A percentile compares a stretch with the other conserved stretches of the same genome.
phyloP scores from a whole-genome alignment of 2,888 invertebrate genomes.

The Phlogophora meticulosa region DNA sequence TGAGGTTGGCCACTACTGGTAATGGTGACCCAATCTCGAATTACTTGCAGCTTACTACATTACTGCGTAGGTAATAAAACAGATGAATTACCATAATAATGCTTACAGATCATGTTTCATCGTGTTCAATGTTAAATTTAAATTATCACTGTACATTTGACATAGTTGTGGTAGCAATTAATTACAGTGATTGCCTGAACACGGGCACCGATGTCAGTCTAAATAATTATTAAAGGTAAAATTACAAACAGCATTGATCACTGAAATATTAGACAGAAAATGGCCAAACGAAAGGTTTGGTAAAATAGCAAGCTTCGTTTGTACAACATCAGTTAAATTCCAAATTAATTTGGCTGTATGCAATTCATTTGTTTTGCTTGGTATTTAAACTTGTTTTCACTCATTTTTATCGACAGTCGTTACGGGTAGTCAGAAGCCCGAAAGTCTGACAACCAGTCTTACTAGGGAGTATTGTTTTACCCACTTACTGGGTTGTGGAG shows the following conservation, averaged over 20 bases:
- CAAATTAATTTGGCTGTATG: neutral
- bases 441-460: too few relatives aligned
- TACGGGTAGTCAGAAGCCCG: too few relatives aligned
- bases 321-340: too few relatives aligned
- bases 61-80: neutral
- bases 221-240: constrained; percentile 27
- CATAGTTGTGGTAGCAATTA: constrained; percentile 23
- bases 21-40: neutral
- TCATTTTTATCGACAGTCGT: too few relatives aligned
- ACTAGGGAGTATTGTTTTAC: too few relatives aligned
- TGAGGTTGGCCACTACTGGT: too few relatives aligned
- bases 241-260: constrained; percentile 22
- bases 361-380: too few relatives aligned
- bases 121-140: constrained; percentile 7
- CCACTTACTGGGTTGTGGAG: too few relatives aligned
- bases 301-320: neutral
- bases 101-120: constrained; percentile 9
- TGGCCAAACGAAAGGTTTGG: neutral
- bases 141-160: constrained; percentile 20
- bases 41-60: neutral
- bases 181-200: constrained; percentile 32
- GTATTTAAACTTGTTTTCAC: too few relatives aligned
- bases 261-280: constrained; percentile 20
- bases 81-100: neutral
- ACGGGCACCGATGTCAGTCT: constrained; percentile 12